These are phyloP conservation scores for Eueremaeus valkanovi DNA, from an alignment of 2,888 invertebrate genomes.

Conservation along the genomic window DNA sequence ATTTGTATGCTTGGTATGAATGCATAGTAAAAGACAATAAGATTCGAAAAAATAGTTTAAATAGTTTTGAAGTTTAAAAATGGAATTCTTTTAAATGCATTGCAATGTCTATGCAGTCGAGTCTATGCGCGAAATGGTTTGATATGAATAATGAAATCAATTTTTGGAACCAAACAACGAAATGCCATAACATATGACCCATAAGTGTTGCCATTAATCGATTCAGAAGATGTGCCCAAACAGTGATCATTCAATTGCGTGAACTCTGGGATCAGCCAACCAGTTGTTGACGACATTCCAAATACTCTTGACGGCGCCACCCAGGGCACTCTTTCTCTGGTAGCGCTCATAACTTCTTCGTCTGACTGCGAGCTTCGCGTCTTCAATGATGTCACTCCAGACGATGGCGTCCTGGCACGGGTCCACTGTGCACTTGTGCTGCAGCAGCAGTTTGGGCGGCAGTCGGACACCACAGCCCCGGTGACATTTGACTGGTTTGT, in stretches of 20 bases:
- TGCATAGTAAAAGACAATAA: background rate
- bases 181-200: background rate
- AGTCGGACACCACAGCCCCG: slow-evolving; percentile 39
- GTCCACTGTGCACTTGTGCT: slow-evolving; percentile 38
- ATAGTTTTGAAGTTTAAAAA: background rate
- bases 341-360: slow-evolving; percentile 33
- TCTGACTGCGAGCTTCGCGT: slow-evolving; percentile 21
- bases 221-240: background rate
- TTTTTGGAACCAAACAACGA: background rate
- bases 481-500: slow-evolving; percentile 35
- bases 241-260: background rate
- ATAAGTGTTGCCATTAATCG: background rate
- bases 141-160: background rate
- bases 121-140: background rate
- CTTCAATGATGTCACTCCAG: slow-evolving; percentile 38
- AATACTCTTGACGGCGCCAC: slow-evolving; percentile 36
- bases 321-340: slow-evolving; percentile 24
- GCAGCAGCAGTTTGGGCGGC: slow-evolving; percentile 23
- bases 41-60: background rate
- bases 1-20: background rate
- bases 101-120: too few relatives aligned
- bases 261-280: slow-evolving; percentile 40
- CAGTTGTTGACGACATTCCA: slow-evolving; percentile 38
- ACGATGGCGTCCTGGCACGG: slow-evolving; percentile 38
- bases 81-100: too few relatives aligned